These are phyloP conservation scores for Ceratosolen fusciceps DNA, from an alignment of 1,140 invertebrate species.

Conservation along the genomic window DNA sequence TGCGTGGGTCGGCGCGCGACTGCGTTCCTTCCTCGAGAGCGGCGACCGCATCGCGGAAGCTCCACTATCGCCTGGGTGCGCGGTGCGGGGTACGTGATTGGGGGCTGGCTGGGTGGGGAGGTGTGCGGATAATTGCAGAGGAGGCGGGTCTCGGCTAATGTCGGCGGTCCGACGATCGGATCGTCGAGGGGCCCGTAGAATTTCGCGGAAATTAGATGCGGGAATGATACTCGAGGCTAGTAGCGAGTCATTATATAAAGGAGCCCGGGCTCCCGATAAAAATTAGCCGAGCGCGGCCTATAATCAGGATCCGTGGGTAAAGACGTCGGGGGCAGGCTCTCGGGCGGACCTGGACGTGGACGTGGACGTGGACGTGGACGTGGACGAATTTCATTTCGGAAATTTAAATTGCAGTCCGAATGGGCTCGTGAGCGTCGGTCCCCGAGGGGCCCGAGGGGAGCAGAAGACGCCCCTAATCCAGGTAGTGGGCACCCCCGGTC, in stretches of 20 bases:
- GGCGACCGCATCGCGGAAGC: slow-evolving; percentile 16
- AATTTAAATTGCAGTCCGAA: slow-evolving; percentile 14
- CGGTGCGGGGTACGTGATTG: slow-evolving; percentile 23
- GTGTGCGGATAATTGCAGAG: no score
- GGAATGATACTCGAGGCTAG: slow-evolving; percentile 7
- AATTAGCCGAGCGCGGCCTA: slow-evolving; percentile 5
- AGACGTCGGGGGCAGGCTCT: neutral
- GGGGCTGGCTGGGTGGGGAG: slow-evolving; percentile 4
- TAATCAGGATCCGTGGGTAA: slow-evolving; percentile 15
- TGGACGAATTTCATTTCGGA: neutral
- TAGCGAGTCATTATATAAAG: neutral
- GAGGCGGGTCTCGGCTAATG: no score
- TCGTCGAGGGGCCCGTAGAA: slow-evolving; percentile 26
- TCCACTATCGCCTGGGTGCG: slow-evolving; percentile 25
- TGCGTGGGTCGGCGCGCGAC: neutral
- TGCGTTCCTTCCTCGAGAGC: neutral
- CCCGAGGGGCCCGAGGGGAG: no score
- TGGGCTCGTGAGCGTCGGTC: neutral
- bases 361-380: neutral
- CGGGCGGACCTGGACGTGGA: no score
- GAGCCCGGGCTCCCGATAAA: slow-evolving; percentile 29
- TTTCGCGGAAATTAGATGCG: slow-evolving; percentile 32
- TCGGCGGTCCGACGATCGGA: slow-evolving; percentile 19
- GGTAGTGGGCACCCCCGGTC: neutral
- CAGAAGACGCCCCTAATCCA: neutral